phyloP scores from a whole-genome alignment of 1,140 invertebrate species.

The Drosophila equinoxialis region DNA sequence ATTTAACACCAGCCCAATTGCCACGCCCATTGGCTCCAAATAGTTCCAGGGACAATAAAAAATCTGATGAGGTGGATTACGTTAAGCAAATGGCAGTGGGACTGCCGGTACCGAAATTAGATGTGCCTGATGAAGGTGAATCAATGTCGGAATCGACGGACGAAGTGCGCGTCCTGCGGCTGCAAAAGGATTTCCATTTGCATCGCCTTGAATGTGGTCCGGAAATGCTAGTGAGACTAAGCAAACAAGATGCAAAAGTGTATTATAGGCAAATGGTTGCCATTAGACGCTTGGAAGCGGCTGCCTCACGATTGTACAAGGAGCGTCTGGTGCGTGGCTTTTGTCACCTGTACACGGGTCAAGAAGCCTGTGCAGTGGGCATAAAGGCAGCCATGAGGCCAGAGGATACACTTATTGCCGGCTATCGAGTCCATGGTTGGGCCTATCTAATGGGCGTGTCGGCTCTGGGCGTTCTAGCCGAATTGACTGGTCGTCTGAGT shows the following conservation, averaged over 20 bases:
- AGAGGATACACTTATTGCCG: conserved; percentile 88
- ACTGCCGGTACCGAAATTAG: neutral
- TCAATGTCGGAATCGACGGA: neutral
- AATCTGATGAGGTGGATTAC: neutral
- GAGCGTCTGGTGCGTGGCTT: conserved; percentile 91
- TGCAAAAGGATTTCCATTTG: conserved; percentile 89
- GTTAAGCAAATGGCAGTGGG: neutral
- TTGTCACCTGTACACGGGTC: conserved; percentile 91
- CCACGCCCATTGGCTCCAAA: conserved; percentile 3
- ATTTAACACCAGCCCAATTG: conserved; percentile 8
- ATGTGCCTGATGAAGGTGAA: neutral
- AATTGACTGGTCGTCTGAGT: conserved; percentile 91
- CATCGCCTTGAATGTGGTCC: conserved; percentile 95
- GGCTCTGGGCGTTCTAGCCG: conserved; percentile 90
- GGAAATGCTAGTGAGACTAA: conserved; percentile 87
- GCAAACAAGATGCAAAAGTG: conserved; percentile 90
- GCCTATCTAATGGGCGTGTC: conserved; percentile 89
- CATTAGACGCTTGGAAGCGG: conserved; percentile 94
- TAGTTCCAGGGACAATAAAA: too few relatives aligned
- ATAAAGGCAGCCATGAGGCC: conserved; percentile 86
- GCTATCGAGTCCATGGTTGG: conserved; percentile 88
- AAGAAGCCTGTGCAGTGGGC: conserved; percentile 85
- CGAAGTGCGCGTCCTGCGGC: conserved; percentile 10
- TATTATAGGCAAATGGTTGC: conserved; percentile 92
- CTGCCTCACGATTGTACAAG: conserved; percentile 94